These are phyloP conservation scores for Empidonax alnorum DNA, from an alignment of 2,113 vertebrate species.

Conservation along the genomic window DNA sequence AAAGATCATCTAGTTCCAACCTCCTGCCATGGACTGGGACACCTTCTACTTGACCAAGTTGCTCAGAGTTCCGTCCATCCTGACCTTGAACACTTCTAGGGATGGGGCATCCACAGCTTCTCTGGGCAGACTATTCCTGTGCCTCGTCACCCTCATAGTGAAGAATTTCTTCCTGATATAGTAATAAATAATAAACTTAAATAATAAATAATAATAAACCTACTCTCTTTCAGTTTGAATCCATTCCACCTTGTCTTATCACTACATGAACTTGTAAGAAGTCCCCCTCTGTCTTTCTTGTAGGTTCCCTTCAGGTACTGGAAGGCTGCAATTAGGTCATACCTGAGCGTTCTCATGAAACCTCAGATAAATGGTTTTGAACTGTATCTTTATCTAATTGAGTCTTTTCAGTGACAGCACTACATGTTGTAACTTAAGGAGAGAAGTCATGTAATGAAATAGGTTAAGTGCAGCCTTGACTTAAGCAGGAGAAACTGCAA, in stretches of 20 bases:
- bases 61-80: not conserved
- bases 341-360: not conserved
- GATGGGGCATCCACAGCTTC: not conserved
- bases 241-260: not conserved
- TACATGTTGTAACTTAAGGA: not conserved
- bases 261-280: not conserved
- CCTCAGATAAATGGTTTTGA: not conserved
- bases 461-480: not conserved
- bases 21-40: too few species aligned
- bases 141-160: not conserved
- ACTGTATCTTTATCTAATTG: not conserved
- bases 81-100: not conserved
- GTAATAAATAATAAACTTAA: too few species aligned
- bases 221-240: not conserved
- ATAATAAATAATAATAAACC: not conserved
- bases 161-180: not conserved
- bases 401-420: not conserved
- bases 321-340: not conserved
- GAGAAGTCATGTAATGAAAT: not conserved
- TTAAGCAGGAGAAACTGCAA: not conserved
- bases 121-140: not conserved
- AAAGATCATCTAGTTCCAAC: not conserved
- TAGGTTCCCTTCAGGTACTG: not conserved
- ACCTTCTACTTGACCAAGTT: not conserved
- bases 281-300: not conserved